A percentile compares a stretch with the other conserved stretches of the same genome.
Conservation (phyloP, 1,140 invertebrate genomes). For the Aphidius gifuensis region DNA sequence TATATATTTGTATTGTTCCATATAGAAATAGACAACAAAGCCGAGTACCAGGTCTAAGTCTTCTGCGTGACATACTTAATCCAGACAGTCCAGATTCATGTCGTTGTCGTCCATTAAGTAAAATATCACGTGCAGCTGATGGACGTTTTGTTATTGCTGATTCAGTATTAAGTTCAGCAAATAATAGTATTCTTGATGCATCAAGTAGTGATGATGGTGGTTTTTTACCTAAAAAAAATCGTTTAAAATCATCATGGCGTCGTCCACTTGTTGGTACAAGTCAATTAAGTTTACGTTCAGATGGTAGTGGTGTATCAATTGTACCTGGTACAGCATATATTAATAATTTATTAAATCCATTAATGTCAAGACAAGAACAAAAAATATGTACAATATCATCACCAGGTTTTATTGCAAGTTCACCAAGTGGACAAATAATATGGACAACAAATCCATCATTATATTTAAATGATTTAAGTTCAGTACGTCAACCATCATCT, state of each 20-base stretch:
- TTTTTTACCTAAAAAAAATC: slow-evolving; percentile 61
- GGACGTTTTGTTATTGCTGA: slow-evolving; percentile 70
- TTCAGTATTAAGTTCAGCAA: slow-evolving; percentile 59
- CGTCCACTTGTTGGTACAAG: slow-evolving; percentile 65
- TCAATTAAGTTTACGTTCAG: slow-evolving; percentile 66
- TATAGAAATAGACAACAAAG: slow-evolving; percentile 58
- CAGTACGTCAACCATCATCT: slow-evolving; percentile 76
- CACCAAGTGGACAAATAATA: slow-evolving; percentile 51
- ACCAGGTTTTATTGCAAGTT: slow-evolving; percentile 56
- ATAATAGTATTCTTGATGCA: slow-evolving; percentile 64
- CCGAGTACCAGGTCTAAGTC: slow-evolving; percentile 88
- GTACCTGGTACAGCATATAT: slow-evolving; percentile 44
- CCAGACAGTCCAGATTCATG: slow-evolving; percentile 56
- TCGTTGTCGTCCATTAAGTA: slow-evolving; percentile 58
- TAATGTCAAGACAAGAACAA: slow-evolving; percentile 27
- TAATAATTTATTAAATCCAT: slow-evolving; percentile 35
- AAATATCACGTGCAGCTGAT: slow-evolving; percentile 70
- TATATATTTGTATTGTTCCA: too few relatives aligned
- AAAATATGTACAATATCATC: slow-evolving; percentile 54
- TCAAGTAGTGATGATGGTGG: slow-evolving; percentile 81
- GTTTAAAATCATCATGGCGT: slow-evolving; percentile 65
- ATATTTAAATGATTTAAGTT: slow-evolving; percentile 81
- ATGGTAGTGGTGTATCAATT: slow-evolving; percentile 62
- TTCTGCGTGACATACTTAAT: slow-evolving; percentile 60
- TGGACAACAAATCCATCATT: slow-evolving; percentile 59